Base-by-base conservation (phyloP, 2,888 invertebrate genomes). In the Scrobipalpa costella region DNA sequence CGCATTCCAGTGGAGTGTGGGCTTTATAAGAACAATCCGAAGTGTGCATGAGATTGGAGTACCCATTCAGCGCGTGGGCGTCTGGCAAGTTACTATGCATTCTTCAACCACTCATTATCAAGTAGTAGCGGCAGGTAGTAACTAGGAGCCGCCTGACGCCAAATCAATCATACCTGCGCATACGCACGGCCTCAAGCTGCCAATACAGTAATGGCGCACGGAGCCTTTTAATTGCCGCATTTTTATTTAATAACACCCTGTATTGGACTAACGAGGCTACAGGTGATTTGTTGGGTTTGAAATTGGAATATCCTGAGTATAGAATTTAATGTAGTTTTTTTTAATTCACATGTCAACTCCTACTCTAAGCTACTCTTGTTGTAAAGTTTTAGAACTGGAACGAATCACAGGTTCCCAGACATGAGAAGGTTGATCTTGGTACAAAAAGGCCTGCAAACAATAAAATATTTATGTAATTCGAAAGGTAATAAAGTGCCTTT, bases 181-280 rank as follows among this genome's bases (percentile, higher is more conserved):
- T 17, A 13, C 47, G 47, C 21, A 33, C 55, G 34, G 34, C 55
- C 50, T 27, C 40, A 33, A 77, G 77, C 71, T 71, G 77, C 78
- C 81, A 76, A 79, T 79, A 73, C 68, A 71, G 72, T 84, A 82
- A 85, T 82, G 82, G 81, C 76, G 69, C 74, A 70, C 73, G 84
- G 83, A 83, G 84, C 79, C 80, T 80, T 79, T 79, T 86, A 86
- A 86, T 85, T 84, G 83, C 69, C 71, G 69, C 75, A 78, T 84
- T 86, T 84, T 85, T 84, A 79, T 83, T 74, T 82, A 85, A 84
- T 85, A 81, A 79, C 81, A 76, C 72, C 68, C 73, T 68, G 63
- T 75, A 81, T 77, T 70, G 73, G 71, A 70, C 71, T 71, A 72
- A 72, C 67, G 47, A 68, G 68, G 68, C n/a, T 52, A 8, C 21